Evolutionary conservation across 1,140 invertebrate species (phyloP).

Genomic region (Platyscapa corneri): DNA sequence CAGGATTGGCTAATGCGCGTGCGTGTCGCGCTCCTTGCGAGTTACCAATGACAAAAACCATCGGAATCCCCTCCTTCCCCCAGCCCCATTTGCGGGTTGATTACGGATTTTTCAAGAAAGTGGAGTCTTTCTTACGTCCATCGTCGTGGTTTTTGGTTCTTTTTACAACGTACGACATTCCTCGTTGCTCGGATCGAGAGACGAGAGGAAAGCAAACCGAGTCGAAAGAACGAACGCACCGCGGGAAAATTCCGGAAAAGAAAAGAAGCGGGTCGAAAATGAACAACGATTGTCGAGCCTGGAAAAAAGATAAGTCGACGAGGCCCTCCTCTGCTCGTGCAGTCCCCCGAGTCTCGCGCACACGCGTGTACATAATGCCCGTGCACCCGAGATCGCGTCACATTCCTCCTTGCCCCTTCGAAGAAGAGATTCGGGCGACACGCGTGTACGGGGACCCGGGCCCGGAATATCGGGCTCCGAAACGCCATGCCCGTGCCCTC

Average conservation of each 20-base stretch:
- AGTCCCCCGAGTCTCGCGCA: not conserved
- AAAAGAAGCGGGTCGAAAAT: not conserved
- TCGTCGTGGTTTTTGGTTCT: not conserved
- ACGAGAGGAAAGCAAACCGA: no score
- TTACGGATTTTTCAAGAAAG: not conserved
- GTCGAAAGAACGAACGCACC: not conserved
- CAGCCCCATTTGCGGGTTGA: no score
- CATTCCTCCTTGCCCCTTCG: not conserved
- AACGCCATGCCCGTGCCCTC: not conserved
- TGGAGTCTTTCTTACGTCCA: not conserved
- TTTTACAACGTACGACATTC: not conserved
- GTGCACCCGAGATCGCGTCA: not conserved
- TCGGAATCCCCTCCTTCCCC: not conserved
- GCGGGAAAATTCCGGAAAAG: not conserved
- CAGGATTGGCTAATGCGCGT: conserved; percentile 12
- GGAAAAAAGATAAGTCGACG: not conserved
- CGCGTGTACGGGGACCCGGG: not conserved
- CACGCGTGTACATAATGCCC: not conserved
- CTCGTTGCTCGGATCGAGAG: not conserved
- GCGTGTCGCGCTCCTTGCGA: not conserved
- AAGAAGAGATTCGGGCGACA: not conserved
- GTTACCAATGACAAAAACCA: not conserved
- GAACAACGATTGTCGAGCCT: not conserved
- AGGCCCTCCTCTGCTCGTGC: no score
- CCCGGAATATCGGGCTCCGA: not conserved